A percentile compares a stretch with the other conserved stretches of the same genome.
Evolutionary conservation across 2,797 vertebrate genomes (phyloP).

Genomic region (Gymnopithys bicolor): DNA sequence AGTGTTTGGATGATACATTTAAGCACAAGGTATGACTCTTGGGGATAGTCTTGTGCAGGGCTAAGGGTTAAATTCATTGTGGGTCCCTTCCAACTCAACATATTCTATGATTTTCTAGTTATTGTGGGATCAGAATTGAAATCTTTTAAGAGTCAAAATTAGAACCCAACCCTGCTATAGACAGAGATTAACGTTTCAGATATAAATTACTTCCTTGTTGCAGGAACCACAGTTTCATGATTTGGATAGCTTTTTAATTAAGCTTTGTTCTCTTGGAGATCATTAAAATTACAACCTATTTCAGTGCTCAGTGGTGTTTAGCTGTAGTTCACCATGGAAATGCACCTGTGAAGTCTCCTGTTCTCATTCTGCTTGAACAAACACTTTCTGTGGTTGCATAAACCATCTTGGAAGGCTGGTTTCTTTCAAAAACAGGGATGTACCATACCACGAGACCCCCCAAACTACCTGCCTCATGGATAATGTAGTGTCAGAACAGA

Average conservation of each 20-base stretch:
- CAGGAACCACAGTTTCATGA: neutral
- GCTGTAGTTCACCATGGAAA: neutral
- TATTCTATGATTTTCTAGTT: neutral
- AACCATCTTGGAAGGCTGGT: neutral
- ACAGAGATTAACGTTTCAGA: neutral
- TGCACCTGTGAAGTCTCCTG: neutral
- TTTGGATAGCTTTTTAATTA: neutral
- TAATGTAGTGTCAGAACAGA: neutral
- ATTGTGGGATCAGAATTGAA: neutral
- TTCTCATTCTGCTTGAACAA: neutral
- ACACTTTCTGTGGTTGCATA: neutral
- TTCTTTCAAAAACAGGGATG: neutral
- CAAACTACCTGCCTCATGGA: neutral
- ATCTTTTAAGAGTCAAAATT: neutral
- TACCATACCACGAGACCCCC: neutral
- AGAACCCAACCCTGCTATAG: neutral
- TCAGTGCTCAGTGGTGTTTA: neutral
- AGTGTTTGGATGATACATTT: neutral
- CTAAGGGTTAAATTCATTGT: neutral
- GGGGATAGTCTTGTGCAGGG: neutral
- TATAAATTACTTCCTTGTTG: neutral
- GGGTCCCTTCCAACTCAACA: neutral
- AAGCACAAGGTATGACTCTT: neutral
- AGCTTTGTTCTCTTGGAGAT: neutral
- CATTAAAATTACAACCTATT: neutral